These are phyloP conservation scores for Thymallus thymallus DNA, from an alignment of 2,113 vertebrate species.

Conservation along the genomic window DNA sequence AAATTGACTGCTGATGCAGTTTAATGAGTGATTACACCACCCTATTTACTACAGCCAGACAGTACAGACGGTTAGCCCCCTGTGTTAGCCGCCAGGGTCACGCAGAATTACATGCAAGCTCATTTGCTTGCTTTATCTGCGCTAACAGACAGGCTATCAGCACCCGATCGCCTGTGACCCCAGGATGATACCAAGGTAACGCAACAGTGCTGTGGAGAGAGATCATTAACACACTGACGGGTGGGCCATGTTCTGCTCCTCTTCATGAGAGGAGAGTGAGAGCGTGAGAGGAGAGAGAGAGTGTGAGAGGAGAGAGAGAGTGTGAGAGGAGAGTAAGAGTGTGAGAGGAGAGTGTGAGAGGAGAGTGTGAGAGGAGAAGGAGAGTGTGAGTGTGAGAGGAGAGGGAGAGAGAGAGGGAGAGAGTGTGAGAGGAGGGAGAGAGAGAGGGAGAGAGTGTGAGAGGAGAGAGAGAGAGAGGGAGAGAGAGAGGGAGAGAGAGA, in stretches of 20 bases:
- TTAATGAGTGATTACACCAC: slow-evolving; percentile 61
- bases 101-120: slow-evolving; percentile 61
- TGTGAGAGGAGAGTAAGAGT: too few species aligned
- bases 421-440: too few species aligned
- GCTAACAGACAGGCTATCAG: slow-evolving; percentile 71
- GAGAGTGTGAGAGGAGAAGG: too few species aligned
- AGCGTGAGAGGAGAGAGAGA: too few species aligned
- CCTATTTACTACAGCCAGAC: slow-evolving; percentile 31
- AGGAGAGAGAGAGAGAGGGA: too few species aligned
- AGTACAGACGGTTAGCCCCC: slow-evolving; percentile 17
- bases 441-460: too few species aligned
- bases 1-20: slow-evolving; percentile 68
- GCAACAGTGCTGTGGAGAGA: slow-evolving; percentile 58
- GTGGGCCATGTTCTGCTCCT: slow-evolving; percentile 38
- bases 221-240: slow-evolving; percentile 67
- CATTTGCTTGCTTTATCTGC: slow-evolving; percentile 67
- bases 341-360: too few species aligned
- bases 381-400: too few species aligned
- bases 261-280: too few species aligned
- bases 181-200: slow-evolving; percentile 63
- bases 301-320: too few species aligned
- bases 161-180: slow-evolving; percentile 54
- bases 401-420: too few species aligned
- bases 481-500: too few species aligned
- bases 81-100: slow-evolving; percentile 56